A percentile compares a stretch with the other conserved stretches of the same genome.
These are phyloP conservation scores for Pseudonaja textilis DNA, from an alignment of 2,113 vertebrate species.

Conservation along the genomic window DNA sequence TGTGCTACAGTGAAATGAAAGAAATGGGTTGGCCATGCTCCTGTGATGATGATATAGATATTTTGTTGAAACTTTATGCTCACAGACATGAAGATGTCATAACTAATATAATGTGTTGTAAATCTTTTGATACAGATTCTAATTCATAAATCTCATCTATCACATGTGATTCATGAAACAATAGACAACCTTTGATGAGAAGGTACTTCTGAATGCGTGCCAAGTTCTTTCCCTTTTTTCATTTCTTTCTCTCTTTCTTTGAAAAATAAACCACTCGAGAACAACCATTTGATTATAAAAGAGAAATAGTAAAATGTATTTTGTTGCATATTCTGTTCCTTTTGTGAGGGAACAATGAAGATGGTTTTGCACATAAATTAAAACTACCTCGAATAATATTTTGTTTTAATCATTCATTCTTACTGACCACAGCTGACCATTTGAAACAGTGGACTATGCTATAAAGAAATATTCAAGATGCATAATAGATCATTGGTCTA, in stretches of 20 bases:
- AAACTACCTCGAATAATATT: conserved; percentile 14
- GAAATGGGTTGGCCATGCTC: conserved; percentile 65
- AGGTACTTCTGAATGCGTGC: conserved; percentile 74
- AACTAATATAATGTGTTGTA: conserved; percentile 78
- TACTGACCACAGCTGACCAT: conserved; percentile 47
- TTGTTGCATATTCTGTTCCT: conserved; percentile 59
- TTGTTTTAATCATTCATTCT: conserved; percentile 50
- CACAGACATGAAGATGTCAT: conserved; percentile 73
- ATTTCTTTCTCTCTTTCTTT: conserved; percentile 60
- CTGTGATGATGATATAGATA: conserved; percentile 76
- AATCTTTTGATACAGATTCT: conserved; percentile 75
- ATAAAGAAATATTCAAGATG: conserved; percentile 60
- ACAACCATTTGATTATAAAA: conserved; percentile 70
- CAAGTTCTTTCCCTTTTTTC: conserved; percentile 72
- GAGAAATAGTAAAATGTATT: conserved; percentile 47
- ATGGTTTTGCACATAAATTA: conserved; percentile 47
- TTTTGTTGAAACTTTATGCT: conserved; percentile 77
- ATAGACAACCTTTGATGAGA: conserved; percentile 78
- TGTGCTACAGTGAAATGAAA: conserved; percentile 66
- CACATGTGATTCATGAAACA: conserved; percentile 79
- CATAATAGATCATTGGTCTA: conserved; percentile 62
- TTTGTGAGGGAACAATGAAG: conserved; percentile 35
- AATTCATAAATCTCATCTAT: conserved; percentile 80
- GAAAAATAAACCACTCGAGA: conserved; percentile 74
- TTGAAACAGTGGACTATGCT: conserved; percentile 49